Base-by-base conservation (phyloP, 2,888 invertebrate genomes). In the Aphidius colemani region DNA sequence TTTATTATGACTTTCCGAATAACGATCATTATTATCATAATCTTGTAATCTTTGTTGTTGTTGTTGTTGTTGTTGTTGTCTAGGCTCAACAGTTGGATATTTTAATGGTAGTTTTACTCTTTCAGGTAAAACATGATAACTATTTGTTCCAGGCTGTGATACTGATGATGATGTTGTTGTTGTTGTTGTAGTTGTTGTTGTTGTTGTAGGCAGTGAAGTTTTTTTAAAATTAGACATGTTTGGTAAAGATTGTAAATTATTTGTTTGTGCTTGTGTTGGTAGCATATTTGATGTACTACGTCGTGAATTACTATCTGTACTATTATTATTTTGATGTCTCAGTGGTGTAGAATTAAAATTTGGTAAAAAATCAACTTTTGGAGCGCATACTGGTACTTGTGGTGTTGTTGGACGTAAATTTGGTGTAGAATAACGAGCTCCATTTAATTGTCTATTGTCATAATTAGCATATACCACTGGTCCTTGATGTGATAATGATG, bases 291-390 rank as follows among this genome's bases (percentile, higher is more conserved):
- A 41, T 7, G 67, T 64, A 44, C 66, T 69, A 9, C 78, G 70
- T 10, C 75, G 68, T 7, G 70, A 61, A 46, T 71, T 61, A 56
- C 67, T 73, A 18, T 67, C 70, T n/a, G 59, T 11, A n/a, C 44
- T 43, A 62, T 66, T 59, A 44, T 67, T 66, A 4, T 56, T 39
- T 8, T 64, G 62, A 56, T 77, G 78, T 7, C 75, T 72, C 41
- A 78, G 62, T 0, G 80, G 78, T 2, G 78, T 56, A 53, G 86
- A 85, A 71, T 84, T 85, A 71, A 93, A 93, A 77, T 92, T 90
- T 1, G 92, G 92, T 46, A 88, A 86, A 75, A 93, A 93, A 78
- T 93, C 91, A 9, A 93, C 90, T 82, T 92, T 90, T 8, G 92
- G 91, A 30, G 90, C 87, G 59, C 85, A 83, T 5, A 83, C 80